Percentiles rank a stretch among this genome's conserved stretches.
phyloP scores from a whole-genome alignment of 2,113 vertebrate species.

The Scolopax mira region DNA sequence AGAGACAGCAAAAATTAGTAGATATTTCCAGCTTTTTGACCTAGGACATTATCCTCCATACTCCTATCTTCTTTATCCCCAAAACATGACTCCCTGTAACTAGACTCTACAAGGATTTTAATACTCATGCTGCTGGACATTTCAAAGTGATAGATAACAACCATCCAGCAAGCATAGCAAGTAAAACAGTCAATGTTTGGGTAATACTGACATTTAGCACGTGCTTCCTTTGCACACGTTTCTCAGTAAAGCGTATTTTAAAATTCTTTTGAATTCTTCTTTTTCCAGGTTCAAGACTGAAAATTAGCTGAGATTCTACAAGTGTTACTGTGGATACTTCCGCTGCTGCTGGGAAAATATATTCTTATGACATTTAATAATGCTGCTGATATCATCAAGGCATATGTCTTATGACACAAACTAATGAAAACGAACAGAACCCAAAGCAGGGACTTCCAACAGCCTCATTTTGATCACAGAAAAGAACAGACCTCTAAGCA shows the following conservation, averaged over 20 bases:
- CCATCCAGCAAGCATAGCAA: background rate
- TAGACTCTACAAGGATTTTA: background rate
- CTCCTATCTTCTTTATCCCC: background rate
- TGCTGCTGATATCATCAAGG: background rate
- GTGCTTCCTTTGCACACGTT: background rate
- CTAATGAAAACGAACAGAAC: background rate
- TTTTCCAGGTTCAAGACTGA: background rate
- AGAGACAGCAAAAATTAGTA: background rate
- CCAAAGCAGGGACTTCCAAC: background rate
- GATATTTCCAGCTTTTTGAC: background rate
- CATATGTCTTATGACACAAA: constrained; percentile 4
- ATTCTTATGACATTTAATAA: constrained; percentile 18
- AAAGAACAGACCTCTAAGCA: background rate
- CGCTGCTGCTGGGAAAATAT: background rate
- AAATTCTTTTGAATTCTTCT: background rate
- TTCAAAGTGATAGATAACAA: background rate
- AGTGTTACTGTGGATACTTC: background rate
- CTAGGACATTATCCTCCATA: background rate
- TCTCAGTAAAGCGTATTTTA: background rate
- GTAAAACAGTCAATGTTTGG: background rate
- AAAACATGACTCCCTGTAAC: background rate
- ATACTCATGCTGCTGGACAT: background rate
- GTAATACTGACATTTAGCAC: background rate
- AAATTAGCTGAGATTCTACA: background rate
- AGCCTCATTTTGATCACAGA: background rate